phyloP scores from a whole-genome alignment of 2,888 invertebrate species.

The Diplolepis rosae region DNA sequence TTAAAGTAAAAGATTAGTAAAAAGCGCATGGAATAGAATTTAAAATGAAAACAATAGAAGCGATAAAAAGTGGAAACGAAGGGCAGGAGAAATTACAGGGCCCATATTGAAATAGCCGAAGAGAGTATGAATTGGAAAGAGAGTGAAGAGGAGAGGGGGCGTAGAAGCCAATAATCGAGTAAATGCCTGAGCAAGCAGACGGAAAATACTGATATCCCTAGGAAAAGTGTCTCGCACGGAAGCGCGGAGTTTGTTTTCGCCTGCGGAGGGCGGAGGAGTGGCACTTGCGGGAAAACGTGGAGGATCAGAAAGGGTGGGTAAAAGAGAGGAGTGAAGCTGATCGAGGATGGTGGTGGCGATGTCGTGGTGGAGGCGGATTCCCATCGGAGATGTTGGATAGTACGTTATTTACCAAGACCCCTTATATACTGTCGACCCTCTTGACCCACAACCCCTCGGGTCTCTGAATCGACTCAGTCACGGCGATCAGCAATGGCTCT shows the following conservation, averaged over 20 bases:
- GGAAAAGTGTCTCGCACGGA: constrained; percentile 38
- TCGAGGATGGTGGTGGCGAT: constrained; percentile 25
- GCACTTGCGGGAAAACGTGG: constrained; percentile 54
- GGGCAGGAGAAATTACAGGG: neutral
- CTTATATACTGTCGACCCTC: constrained; percentile 27
- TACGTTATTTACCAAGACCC: constrained; percentile 58
- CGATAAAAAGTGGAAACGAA: neutral
- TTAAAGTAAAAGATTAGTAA: no score
- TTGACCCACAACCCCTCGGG: constrained; percentile 25
- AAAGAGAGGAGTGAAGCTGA: constrained; percentile 26
- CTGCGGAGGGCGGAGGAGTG: constrained; percentile 50
- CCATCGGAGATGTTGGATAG: constrained; percentile 59
- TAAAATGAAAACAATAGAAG: neutral
- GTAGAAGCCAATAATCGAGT: constrained; percentile 23
- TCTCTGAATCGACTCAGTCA: constrained; percentile 20
- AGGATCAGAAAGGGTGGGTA: constrained; percentile 20
- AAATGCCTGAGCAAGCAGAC: constrained; percentile 28
- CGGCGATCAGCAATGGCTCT: constrained; percentile 28
- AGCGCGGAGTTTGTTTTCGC: constrained; percentile 54
- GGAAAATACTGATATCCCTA: constrained; percentile 27
- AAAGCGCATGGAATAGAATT: neutral
- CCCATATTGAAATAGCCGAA: constrained; percentile 21
- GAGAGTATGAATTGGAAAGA: constrained; percentile 5
- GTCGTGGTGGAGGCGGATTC: constrained; percentile 45
- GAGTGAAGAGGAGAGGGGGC: neutral